Percentiles rank a stretch among this genome's conserved stretches.
phyloP scores from a whole-genome alignment of 2,113 vertebrate species.

The Eretmochelys imbricata region DNA sequence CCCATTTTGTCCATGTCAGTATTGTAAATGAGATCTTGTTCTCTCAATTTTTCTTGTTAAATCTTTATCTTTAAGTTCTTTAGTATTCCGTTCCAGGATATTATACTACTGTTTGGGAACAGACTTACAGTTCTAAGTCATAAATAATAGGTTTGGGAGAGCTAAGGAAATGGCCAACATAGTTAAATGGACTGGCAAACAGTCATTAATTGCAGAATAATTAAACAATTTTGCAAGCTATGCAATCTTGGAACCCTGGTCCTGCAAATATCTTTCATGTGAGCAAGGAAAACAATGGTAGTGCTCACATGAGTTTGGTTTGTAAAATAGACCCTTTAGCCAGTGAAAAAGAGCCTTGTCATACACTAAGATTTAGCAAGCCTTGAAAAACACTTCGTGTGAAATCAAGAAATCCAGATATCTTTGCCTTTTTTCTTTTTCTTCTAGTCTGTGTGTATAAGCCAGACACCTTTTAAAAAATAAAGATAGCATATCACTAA shows the following conservation, averaged over 20 bases:
- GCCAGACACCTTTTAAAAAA: background rate
- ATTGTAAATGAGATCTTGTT: background rate
- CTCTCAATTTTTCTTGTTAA: background rate
- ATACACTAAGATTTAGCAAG: background rate
- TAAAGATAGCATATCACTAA: background rate
- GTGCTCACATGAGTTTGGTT: background rate
- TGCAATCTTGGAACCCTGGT: background rate
- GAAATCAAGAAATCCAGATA: background rate
- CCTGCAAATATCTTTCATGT: background rate
- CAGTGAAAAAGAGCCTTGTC: background rate
- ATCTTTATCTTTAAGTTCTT: background rate
- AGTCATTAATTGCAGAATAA: background rate
- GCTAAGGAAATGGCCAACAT: background rate
- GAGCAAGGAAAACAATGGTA: background rate
- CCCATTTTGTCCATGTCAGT: background rate
- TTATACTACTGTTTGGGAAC: background rate
- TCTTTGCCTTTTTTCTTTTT: background rate
- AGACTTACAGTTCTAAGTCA: slow-evolving; percentile 1
- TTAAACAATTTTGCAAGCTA: background rate
- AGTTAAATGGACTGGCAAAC: background rate
- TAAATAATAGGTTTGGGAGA: background rate
- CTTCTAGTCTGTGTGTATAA: background rate
- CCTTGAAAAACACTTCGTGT: background rate
- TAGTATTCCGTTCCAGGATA: background rate
- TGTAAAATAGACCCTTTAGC: background rate